Evolutionary conservation across 2,113 vertebrate genomes (phyloP).

Genomic region (Rhabdomys dilectus): DNA sequence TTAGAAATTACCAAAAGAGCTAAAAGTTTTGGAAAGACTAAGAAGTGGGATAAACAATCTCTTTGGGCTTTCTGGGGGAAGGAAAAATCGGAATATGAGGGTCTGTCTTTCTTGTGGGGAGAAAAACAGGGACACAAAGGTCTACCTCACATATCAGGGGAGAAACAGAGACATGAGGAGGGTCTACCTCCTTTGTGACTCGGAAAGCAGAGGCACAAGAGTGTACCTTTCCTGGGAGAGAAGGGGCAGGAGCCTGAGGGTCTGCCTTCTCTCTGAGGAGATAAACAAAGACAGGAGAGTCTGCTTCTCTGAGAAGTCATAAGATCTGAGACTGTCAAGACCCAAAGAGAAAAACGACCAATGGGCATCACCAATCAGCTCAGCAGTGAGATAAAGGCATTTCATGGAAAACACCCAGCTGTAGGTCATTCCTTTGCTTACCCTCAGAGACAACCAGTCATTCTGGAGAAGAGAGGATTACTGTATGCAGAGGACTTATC

Average conservation of each 20-base stretch:
- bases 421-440: not conserved
- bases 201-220: not conserved
- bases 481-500: not conserved
- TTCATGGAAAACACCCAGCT: not conserved
- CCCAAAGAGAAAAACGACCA: not conserved
- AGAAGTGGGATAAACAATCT: not conserved
- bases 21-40: not conserved
- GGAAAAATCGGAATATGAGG: not conserved
- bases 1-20: slow-evolving; percentile 10
- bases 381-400: not conserved
- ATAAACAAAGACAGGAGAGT: not conserved
- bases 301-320: not conserved
- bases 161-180: not conserved
- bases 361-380: not conserved
- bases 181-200: not conserved
- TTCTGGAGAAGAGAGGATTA: slow-evolving; percentile 64
- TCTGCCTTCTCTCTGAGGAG: not conserved
- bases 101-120: not conserved
- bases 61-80: not conserved
- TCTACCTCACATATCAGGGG: not conserved
- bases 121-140: not conserved
- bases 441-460: not conserved
- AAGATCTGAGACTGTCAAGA: not conserved
- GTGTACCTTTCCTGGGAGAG: not conserved
- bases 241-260: not conserved